These are phyloP conservation scores for Coregonus clupeaformis DNA, from an alignment of 2,113 vertebrate species.

Conservation along the genomic window DNA sequence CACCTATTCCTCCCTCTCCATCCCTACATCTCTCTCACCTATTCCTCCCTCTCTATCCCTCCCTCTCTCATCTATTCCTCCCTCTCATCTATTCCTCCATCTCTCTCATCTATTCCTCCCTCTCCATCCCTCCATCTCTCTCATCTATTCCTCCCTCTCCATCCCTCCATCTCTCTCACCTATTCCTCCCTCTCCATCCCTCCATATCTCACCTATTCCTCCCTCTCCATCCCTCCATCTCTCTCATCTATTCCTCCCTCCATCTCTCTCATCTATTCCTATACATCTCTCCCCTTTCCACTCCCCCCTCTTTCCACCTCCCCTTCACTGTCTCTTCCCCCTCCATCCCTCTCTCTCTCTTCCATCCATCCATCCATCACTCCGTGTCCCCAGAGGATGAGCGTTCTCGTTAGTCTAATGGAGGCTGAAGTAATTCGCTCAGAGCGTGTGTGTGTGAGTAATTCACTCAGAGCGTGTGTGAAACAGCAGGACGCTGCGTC, in stretches of 20 bases:
- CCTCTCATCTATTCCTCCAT: background rate
- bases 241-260: background rate
- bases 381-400: constrained; percentile 19
- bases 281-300: background rate
- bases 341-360: background rate
- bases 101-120: too few relatives aligned
- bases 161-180: constrained; percentile 16
- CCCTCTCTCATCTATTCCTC: too few relatives aligned
- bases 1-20: background rate
- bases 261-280: background rate
- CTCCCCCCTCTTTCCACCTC: too few relatives aligned
- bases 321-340: background rate
- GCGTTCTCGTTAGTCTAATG: constrained; percentile 73
- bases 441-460: constrained; percentile 29
- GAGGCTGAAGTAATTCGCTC: constrained; percentile 74
- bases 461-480: constrained; percentile 62
- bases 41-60: too few relatives aligned
- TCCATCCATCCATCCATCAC: background rate
- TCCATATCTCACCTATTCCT: too few relatives aligned
- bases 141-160: background rate
- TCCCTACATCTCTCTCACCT: too few relatives aligned
- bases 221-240: too few relatives aligned
- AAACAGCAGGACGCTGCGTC: constrained; percentile 73
- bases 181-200: background rate
- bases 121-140: background rate